Evolutionary conservation across 2,888 invertebrate species (phyloP), one percentile per base, ranked within the genome.

Genomic region (Glaucopsyche alexis): DNA sequence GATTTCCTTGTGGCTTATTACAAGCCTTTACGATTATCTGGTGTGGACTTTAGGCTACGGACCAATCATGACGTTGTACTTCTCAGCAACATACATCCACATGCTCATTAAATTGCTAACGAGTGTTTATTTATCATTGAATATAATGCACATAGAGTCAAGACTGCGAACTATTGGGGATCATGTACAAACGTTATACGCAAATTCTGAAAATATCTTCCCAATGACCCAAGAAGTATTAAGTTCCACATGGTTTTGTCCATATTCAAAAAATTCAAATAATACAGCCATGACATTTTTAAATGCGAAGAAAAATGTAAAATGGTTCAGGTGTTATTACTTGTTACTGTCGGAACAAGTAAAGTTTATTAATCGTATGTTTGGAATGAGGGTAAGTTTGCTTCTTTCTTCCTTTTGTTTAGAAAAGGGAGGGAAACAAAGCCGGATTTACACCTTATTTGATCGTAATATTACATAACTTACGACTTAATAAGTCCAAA

Each of bases 101-200:
- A 75, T 88, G 29, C 79, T 86, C n/a, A 83, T 89, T 50, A 91
- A 90, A 82, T 87, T 89, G 29, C 75, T 89, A 0, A 87, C 86
- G 1, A 85, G 81, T 6, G 74, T 90, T 38, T 87, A 90, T 77
- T 78, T 90, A 38, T 85, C 85, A 47, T 81, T 84, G 40, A 87
- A 91, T 74, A 81, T 87, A 7, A 82, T 84, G 78, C 84, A 88
- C 1, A 80, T 88, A 11, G 85, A 87, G 76, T 80, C 78, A 66
- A 81, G 90, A 69, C 74, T 91, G n/a, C 79, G 77, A 72, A 79
- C 81, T 16, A 80, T 90, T 5, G 82, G 81, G 38, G 83, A 87
- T 73, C 77, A 83, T 13, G 73, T 87, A 7, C 80, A 83, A 74
- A 77, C 76, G 8, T 82, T 79, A 73, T 87, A 85, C 72, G 71